Base-by-base conservation (phyloP, 2,888 invertebrate species). In the Chorisops tibialis region DNA sequence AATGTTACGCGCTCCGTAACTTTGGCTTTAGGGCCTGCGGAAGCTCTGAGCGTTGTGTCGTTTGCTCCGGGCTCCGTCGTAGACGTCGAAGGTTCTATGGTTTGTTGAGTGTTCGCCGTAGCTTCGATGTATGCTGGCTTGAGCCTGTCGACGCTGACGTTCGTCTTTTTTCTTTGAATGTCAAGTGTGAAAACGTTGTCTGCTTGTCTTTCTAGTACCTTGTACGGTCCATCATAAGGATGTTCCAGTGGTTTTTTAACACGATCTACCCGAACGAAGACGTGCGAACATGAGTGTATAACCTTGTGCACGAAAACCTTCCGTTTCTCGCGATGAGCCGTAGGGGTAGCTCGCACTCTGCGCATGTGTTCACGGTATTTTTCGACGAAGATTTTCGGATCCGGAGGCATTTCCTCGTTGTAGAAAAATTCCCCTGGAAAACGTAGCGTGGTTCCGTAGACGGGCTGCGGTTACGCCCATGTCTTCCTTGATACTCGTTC, bases 201-300 rank as follows among this genome's bases (percentile, higher is more conserved):
- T n/a, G n/a, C n/a, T 11, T 43, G 18, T 39, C 54, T 19, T 6
- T 48, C 19, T 2, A 24, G 30, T 3, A 64, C 49, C 35, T 61
- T 50, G 18, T 49, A 66, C 6, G 63, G 67, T 11, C 59, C 63
- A 22, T 63, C 62, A 43, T 48, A 66, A 2, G 63, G 16, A 9
- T 59, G 49, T 19, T 66, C 50, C 2, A 66, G 30, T 1, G 62
- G 63, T n/a, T 16, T 37, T 4, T 49, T 11, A 0, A 65, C 60
- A 4, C 50, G 35, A 37, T 67, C 63, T 7, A 51, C 51, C 12
- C 63, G 19, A 5, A 66, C 38, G 24, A 65, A 66, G 51, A 66
- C 62, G n/a, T 62, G 65, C 0, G 59, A 58, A 9, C 63, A 61
- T 2, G 51, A 12, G 6, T 11, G 11, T 37, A 66, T 30, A 1